Base-by-base conservation (phyloP, 2,888 invertebrate species). In the Apeira syringaria region DNA sequence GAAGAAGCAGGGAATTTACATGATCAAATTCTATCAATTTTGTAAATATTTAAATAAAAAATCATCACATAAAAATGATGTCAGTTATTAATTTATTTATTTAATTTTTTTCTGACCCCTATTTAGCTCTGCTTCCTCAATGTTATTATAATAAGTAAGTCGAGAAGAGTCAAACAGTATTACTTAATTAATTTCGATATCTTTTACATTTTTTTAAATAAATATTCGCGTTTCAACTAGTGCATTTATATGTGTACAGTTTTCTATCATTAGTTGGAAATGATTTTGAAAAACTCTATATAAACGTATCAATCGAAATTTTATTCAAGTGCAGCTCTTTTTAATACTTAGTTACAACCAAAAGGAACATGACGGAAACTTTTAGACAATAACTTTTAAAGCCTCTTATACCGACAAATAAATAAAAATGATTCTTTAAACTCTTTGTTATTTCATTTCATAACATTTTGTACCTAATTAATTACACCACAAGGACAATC, bases 301-400 rank as follows among this genome's bases (percentile, higher is more conserved):
- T 26, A 50, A 31, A 30, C 17, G 17, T 17, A 31, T 13, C 22
- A 10, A 24, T 34, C 24, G 13, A 41, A 37, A 33, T 40, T 40
- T 32, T n/a, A 22, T 17, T 27, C 5, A 53, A 61, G 52, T 52
- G 9, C 8, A 32, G 63, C 61, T 64, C 59, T 66, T 64, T 63
- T 69, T 68, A 72, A 72, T 31, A 40, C 55, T 48, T 55, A 59
- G 50, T 70, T 67, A 61, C 61, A 72, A 74, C 66, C 63, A 77
- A 79, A 77, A 68, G 46, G 58, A 75, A 75, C 69, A 80, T 80
- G 74, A 79, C 72, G 59, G 78, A 77, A 84, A 84, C 74, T 74
- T 80, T 80, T 83, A 80, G 85, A 88, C 86, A 87, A 87, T 88
- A 87, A 86, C 79, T 80, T 82, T 84, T 86, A 83, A 85, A 85